Conservation (phyloP, 2,113 vertebrate species). For the Psittacula cyanocephala region DNA sequence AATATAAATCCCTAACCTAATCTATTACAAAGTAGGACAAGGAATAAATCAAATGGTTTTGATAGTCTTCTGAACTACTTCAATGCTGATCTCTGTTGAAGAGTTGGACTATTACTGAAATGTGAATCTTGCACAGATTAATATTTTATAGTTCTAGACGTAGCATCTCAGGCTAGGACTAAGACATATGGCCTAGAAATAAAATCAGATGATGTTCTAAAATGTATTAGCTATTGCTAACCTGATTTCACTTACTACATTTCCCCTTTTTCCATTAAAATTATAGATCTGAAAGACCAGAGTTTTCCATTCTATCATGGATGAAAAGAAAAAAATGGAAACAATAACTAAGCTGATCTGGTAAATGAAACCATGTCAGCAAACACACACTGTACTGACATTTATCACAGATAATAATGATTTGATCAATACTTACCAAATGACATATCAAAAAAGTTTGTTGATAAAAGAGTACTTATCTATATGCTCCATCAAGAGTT, state of each 20-base stretch:
- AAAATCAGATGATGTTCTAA: not conserved
- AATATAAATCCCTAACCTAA: slow-evolving; percentile 7
- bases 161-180: not conserved
- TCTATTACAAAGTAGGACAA: not conserved
- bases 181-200: not conserved
- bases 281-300: not conserved
- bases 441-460: not conserved
- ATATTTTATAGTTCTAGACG: slow-evolving; percentile 8
- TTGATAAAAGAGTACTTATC: not conserved
- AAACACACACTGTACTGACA: not conserved
- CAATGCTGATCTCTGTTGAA: not conserved
- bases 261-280: not conserved
- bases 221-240: not conserved
- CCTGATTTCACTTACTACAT: not conserved
- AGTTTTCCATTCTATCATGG: not conserved
- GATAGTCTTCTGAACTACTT: slow-evolving; percentile 3
- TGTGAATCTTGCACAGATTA: not conserved
- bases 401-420: not conserved
- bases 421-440: not conserved
- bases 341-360: not conserved
- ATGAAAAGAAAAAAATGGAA: not conserved
- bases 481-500: not conserved
- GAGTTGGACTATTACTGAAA: not conserved
- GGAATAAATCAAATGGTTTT: slow-evolving; percentile 18
- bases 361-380: not conserved